A percentile compares a stretch with the other conserved stretches of the same genome.
Evolutionary conservation across 1,140 invertebrate species (phyloP).

Genomic region (Cydia fagiglandana): DNA sequence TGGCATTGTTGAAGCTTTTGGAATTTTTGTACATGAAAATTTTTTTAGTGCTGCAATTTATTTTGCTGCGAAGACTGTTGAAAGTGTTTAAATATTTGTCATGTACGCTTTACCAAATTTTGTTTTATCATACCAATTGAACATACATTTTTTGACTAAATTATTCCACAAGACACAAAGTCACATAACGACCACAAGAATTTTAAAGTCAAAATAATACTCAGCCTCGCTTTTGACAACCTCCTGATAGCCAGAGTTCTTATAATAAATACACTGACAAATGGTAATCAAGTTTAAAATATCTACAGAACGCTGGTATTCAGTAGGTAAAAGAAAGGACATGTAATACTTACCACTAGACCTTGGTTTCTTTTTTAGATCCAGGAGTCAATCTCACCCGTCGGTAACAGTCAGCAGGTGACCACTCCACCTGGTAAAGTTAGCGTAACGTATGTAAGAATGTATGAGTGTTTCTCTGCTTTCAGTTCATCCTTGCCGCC

Average conservation of each 20-base stretch:
- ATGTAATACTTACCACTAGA: slow-evolving; percentile 8
- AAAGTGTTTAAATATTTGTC: too few species aligned
- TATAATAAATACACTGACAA: neutral
- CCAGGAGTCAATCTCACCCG: slow-evolving; percentile 9
- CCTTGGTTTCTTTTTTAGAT: slow-evolving; percentile 29
- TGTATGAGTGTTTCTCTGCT: slow-evolving; percentile 35
- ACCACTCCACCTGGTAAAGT: slow-evolving; percentile 4
- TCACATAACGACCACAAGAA: too few species aligned
- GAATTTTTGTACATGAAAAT: neutral
- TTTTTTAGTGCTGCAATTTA: too few species aligned
- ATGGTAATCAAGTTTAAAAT: neutral
- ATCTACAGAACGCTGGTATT: neutral
- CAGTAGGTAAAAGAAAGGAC: neutral
- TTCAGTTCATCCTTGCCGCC: slow-evolving; percentile 60
- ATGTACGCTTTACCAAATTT: too few species aligned
- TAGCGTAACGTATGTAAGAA: neutral
- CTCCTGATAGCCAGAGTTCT: neutral
- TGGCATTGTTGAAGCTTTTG: slow-evolving; percentile 12
- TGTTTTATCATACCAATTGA: too few species aligned
- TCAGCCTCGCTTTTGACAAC: neutral
- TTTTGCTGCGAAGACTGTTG: too few species aligned
- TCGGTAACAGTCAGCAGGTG: slow-evolving; percentile 21
- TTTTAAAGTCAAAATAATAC: neutral
- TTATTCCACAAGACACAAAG: too few species aligned
- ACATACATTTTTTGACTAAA: too few species aligned